A percentile compares a stretch with the other conserved stretches of the same genome.
Evolutionary conservation across 2,113 vertebrate genomes (phyloP).

Genomic region (Camelus dromedarius): DNA sequence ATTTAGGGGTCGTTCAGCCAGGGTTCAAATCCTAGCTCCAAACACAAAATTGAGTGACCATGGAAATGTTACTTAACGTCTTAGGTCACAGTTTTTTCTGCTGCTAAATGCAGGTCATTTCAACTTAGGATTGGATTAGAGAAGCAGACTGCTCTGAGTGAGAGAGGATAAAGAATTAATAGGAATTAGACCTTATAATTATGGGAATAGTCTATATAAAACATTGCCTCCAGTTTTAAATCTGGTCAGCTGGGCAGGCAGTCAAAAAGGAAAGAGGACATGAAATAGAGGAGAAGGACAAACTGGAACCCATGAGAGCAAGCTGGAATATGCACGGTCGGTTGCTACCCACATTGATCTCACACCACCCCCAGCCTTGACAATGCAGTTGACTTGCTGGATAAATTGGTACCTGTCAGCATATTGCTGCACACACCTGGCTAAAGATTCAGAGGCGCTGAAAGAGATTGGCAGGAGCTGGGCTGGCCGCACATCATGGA

Average conservation of each 20-base stretch:
- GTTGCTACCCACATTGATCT: not conserved
- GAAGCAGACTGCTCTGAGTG: not conserved
- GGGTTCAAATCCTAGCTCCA: not conserved
- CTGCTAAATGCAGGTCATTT: not conserved
- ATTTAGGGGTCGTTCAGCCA: not conserved
- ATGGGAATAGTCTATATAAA: not conserved
- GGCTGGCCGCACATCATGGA: not conserved
- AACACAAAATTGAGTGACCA: not conserved
- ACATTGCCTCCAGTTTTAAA: not conserved
- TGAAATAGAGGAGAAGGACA: not conserved
- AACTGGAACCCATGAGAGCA: not conserved
- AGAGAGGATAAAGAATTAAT: not conserved
- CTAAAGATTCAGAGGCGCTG: not conserved
- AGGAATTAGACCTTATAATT: not conserved
- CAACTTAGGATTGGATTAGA: not conserved
- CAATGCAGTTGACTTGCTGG: not conserved
- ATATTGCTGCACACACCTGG: not conserved
- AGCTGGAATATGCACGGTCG: not conserved
- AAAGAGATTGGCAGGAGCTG: not conserved
- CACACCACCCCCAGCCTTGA: not conserved
- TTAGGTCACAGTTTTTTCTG: not conserved
- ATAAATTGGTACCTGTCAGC: not conserved
- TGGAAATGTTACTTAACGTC: not conserved
- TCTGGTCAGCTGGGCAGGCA: not conserved
- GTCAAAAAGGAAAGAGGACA: not conserved